Percentiles rank a stretch among this genome's conserved stretches.
Evolutionary conservation across 2,797 vertebrate species (phyloP).

Genomic region (Iguana delicatissima): DNA sequence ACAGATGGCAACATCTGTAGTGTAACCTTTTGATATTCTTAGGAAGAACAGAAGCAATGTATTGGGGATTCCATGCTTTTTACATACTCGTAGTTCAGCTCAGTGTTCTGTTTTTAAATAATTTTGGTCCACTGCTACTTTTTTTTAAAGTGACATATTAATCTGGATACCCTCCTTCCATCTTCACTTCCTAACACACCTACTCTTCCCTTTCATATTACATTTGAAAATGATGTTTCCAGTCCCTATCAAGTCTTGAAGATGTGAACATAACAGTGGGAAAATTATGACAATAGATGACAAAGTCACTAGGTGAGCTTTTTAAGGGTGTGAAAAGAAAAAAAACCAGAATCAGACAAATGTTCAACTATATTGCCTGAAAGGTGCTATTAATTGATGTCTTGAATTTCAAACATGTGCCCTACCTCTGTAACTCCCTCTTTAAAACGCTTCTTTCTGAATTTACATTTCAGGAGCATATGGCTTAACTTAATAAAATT

Average conservation of each 20-base stretch:
- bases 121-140: background rate
- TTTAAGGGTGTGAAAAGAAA: background rate
- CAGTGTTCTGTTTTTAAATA: background rate
- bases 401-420: background rate
- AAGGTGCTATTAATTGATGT: background rate
- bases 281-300: background rate
- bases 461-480: conserved; percentile 47
- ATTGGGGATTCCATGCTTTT: background rate
- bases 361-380: background rate
- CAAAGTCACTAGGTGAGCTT: background rate
- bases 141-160: background rate
- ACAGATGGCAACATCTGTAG: background rate
- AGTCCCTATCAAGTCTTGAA: background rate
- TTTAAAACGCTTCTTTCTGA: conserved; percentile 5
- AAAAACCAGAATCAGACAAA: background rate
- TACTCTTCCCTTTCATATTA: background rate
- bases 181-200: background rate
- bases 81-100: background rate
- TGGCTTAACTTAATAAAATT: conserved; percentile 30
- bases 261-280: background rate
- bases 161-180: background rate
- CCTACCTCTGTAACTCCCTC: conserved; percentile 3
- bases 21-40: background rate
- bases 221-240: background rate
- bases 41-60: background rate